Percentiles rank a stretch among this genome's conserved stretches.
Conservation (phyloP, 2,113 vertebrate genomes). For the Jaculus jaculus region DNA sequence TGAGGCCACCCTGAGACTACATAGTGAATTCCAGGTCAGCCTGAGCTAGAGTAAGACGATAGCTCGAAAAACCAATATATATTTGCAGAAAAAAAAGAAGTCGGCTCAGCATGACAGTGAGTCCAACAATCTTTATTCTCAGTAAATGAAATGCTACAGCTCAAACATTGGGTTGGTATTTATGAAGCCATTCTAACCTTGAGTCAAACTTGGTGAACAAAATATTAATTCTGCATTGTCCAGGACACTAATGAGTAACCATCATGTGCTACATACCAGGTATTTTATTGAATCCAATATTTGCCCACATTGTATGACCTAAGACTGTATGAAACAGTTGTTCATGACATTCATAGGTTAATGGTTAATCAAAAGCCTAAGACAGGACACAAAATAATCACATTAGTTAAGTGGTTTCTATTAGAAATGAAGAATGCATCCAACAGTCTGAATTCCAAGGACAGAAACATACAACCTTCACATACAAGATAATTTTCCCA, state of each 20-base stretch:
- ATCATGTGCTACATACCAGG: neutral
- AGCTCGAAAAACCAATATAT: too few relatives aligned
- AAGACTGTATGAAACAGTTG: neutral
- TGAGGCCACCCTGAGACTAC: too few relatives aligned
- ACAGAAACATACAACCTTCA: neutral
- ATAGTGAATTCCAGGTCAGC: too few relatives aligned
- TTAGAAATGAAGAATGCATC: constrained; percentile 7
- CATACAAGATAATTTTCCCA: neutral
- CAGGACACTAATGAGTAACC: neutral
- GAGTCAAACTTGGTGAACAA: neutral
- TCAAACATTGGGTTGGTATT: neutral
- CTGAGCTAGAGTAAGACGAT: too few relatives aligned
- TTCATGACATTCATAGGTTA: neutral
- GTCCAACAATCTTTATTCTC: neutral
- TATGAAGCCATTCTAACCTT: constrained; percentile 33
- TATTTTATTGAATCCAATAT: constrained; percentile 16
- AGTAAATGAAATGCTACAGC: neutral
- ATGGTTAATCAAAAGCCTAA: neutral
- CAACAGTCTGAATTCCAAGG: constrained; percentile 10
- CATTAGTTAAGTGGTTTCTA: neutral
- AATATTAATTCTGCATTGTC: constrained; percentile 10
- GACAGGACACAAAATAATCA: neutral
- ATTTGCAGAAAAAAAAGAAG: too few relatives aligned
- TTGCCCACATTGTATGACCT: neutral
- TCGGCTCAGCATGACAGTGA: neutral